Percentiles rank a stretch among this genome's conserved stretches.
Evolutionary conservation across 2,888 invertebrate genomes (phyloP).

Genomic region (Morpho achilles): DNA sequence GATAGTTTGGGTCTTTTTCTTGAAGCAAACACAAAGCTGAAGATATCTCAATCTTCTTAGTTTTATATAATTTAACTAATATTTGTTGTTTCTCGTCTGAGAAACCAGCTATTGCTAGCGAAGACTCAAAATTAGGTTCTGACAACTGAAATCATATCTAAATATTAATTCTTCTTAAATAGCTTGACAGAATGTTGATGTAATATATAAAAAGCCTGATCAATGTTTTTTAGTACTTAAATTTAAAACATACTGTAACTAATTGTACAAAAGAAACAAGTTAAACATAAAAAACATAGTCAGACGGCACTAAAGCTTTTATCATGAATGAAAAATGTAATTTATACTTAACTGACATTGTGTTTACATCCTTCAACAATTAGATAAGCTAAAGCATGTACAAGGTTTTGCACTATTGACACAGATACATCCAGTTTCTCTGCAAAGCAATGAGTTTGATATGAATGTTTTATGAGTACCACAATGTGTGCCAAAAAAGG

Average conservation of each 20-base stretch:
- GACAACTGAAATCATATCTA: conserved; percentile 44
- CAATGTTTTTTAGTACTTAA: no score
- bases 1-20: conserved; percentile 57
- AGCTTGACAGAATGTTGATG: no score
- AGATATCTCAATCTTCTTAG: conserved; percentile 76
- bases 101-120: conserved; percentile 77
- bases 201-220: no score
- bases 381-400: conserved; percentile 86
- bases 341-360: conserved; percentile 68
- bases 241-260: no score
- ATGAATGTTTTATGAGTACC: no score
- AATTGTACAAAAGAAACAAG: no score
- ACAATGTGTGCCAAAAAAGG: no score
- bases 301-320: no score
- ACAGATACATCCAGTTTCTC: conserved; percentile 80
- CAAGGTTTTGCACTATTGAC: conserved; percentile 79
- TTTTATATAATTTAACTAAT: conserved; percentile 78
- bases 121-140: conserved; percentile 63
- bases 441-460: conserved; percentile 40
- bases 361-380: conserved; percentile 85
- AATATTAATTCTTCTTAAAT: background rate
- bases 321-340: no score
- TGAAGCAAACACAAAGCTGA: conserved; percentile 68
- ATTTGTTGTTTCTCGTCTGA: conserved; percentile 78
- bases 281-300: no score